A percentile compares a stretch with the other conserved stretches of the same genome.
Conservation (phyloP, 2,113 vertebrate species). For the Brienomyrus brachyistius region DNA sequence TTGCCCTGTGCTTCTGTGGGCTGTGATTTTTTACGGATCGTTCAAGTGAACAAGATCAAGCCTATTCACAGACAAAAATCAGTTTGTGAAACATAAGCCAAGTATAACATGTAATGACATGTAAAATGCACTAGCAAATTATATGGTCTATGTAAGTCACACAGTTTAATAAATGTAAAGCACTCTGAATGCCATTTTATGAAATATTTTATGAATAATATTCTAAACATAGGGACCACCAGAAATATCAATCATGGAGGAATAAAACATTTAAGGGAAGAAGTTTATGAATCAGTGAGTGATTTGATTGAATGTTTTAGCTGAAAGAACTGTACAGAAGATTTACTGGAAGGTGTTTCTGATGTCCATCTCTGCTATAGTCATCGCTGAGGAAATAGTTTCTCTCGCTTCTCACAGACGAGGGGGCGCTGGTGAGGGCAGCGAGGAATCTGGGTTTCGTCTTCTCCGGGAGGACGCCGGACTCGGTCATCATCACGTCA, state of each 20-base stretch:
- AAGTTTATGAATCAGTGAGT: background rate
- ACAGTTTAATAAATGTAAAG: background rate
- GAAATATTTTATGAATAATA: background rate
- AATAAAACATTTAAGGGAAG: background rate
- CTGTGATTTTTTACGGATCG: background rate
- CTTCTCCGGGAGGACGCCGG: conserved; percentile 89
- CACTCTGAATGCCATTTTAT: background rate
- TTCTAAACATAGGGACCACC: background rate
- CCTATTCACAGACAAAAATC: background rate
- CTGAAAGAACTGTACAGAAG: background rate
- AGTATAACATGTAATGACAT: background rate
- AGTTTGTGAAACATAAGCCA: background rate
- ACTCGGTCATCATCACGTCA: conserved; percentile 84
- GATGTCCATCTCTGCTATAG: background rate
- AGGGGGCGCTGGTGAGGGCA: conserved; percentile 89
- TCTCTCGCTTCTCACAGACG: conserved; percentile 63
- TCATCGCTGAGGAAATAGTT: background rate
- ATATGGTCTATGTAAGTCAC: background rate
- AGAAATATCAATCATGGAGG: background rate
- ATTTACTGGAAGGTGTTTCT: background rate
- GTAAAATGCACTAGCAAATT: background rate
- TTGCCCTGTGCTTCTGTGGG: background rate
- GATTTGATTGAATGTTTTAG: background rate
- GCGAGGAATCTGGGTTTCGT: conserved; percentile 81
- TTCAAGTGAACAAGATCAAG: background rate